These are phyloP conservation scores for Willisornis vidua DNA, from an alignment of 2,113 vertebrate genomes.

Conservation along the genomic window DNA sequence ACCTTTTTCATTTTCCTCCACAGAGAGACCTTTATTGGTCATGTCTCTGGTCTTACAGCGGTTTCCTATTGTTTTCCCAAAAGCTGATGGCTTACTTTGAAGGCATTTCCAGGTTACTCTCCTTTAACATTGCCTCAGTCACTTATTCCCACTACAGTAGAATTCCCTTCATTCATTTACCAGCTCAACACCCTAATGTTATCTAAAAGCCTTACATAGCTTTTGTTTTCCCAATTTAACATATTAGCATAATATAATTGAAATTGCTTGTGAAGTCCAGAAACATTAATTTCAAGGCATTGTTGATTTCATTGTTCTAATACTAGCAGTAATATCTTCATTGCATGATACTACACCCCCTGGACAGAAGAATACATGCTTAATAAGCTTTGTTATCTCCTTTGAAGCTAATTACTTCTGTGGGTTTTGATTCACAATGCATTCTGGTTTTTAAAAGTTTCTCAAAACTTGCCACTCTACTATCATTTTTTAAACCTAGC, in stretches of 20 bases:
- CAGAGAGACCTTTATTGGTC: neutral
- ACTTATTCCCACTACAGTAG: neutral
- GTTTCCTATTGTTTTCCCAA: neutral
- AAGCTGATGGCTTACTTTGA: neutral
- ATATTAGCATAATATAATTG: slow-evolving; percentile 57
- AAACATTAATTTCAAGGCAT: slow-evolving; percentile 35
- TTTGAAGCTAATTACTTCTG: slow-evolving; percentile 40
- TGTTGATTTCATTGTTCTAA: slow-evolving; percentile 39
- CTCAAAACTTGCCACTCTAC: neutral
- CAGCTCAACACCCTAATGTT: neutral
- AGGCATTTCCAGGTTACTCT: neutral
- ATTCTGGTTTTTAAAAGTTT: neutral
- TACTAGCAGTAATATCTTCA: neutral
- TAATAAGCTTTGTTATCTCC: slow-evolving; percentile 45
- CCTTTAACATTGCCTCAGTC: neutral
- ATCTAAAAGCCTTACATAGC: neutral
- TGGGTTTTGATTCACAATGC: neutral
- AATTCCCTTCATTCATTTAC: slow-evolving; percentile 2
- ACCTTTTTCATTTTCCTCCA: neutral
- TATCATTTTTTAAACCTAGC: neutral
- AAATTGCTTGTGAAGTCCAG: slow-evolving; percentile 31
- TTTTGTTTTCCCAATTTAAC: slow-evolving; percentile 27
- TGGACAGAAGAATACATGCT: slow-evolving; percentile 11
- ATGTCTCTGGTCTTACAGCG: neutral
- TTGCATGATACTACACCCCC: neutral